Conservation (phyloP, 1,140 invertebrate species). For the Yoshiicerus persimilis region DNA sequence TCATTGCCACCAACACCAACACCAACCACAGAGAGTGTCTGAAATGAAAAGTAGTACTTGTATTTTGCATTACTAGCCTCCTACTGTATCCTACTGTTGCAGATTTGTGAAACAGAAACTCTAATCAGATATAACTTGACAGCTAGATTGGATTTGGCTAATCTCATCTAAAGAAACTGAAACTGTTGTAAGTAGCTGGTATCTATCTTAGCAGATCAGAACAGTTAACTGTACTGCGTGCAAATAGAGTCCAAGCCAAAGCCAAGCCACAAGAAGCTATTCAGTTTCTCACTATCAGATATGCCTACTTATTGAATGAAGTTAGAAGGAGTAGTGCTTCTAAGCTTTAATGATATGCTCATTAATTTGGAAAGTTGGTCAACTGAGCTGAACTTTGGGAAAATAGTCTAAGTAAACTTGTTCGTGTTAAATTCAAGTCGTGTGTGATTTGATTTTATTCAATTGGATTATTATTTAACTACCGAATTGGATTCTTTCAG, state of each 20-base stretch:
- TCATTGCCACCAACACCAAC: background rate
- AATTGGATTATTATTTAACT: background rate
- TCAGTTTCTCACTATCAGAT: background rate
- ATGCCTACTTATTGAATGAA: background rate
- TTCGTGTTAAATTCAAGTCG: background rate
- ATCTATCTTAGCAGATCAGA: background rate
- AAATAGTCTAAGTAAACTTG: background rate
- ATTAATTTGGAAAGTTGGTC: slow-evolving; percentile 19
- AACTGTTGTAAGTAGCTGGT: background rate
- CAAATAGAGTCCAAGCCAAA: background rate
- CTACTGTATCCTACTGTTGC: background rate
- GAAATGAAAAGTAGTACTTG: background rate
- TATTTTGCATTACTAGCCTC: background rate
- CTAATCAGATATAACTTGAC: background rate
- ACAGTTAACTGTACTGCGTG: background rate
- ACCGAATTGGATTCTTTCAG: background rate
- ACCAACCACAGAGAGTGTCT: background rate
- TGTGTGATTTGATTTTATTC: background rate
- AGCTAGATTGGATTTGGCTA: background rate
- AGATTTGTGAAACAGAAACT: background rate
- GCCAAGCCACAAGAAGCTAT: background rate
- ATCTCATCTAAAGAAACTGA: background rate
- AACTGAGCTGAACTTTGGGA: slow-evolving; percentile 12
- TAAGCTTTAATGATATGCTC: background rate
- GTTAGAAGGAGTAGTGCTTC: background rate